Base-by-base conservation (phyloP, 35 echinoderm and acorn worm genomes). In the Ophiothrix spiculata region DNA sequence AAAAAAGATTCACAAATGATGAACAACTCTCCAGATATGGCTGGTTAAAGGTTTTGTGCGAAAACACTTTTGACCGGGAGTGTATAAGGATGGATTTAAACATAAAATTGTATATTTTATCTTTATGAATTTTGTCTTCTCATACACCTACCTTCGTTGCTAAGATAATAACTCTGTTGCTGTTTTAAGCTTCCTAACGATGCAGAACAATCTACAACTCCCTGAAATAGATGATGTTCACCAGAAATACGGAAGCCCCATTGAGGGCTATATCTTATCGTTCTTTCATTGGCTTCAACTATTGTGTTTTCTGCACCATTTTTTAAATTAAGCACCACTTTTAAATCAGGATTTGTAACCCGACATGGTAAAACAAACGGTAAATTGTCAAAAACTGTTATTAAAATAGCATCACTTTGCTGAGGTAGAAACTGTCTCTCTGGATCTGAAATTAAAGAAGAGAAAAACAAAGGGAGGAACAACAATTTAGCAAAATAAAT, bases 401-500 rank as follows among this genome's bases (percentile, higher is more conserved):
- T 69, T 69, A 69, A 10, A 69, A 12, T 25, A 69, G 60, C 60
- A 69, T 69, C 60, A 69, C 29, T 69, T 69, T 69, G 16, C 29
- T 69, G 60, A 69, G 60, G 60, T 69, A 69, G 60, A 25, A 69
- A 69, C 25, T 69, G 60, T 69, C 60, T 69, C 29, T 69, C 60
- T 69, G 60, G 60, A 69, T 69, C 60, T 69, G 60, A 69, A 69
- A 69, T 54, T 8, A 28, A 1, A 69, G 29, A 69, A 15, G 17
- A 25, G 60, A 2, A 69, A 69, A 69, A 69, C 17, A 25, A 4
- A 69, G 23, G 17, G 3, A 69, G n/a, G 29, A 15, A 69, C 29
- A 25, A 15, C 25, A 69, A 4, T 69, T 25, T 69, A 25, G 29
- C 1, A 69, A 69, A n/a, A 69, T 25, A 28, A 10, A 10, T 49